Percentiles rank a stretch among this genome's conserved stretches.
Conservation (phyloP, 2,113 vertebrate species). For the Bujurquina vittata region DNA sequence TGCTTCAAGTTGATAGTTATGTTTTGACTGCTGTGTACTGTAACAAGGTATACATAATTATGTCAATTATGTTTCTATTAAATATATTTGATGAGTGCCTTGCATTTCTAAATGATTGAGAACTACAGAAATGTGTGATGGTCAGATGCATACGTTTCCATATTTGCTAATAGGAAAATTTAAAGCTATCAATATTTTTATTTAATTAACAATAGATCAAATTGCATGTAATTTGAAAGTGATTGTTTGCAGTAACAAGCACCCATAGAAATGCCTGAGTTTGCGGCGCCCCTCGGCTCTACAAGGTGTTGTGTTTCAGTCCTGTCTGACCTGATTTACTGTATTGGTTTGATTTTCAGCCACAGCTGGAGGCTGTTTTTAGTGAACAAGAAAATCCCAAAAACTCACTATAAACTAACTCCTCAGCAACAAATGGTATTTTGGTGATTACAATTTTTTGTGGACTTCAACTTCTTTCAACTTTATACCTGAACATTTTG, state of each 20-base stretch:
- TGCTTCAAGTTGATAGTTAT: neutral
- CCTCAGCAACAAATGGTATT: neutral
- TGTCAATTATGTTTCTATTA: neutral
- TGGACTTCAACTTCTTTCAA: neutral
- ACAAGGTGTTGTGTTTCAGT: neutral
- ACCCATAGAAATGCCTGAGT: neutral
- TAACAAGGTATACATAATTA: neutral
- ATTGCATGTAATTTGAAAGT: neutral
- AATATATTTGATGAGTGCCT: no score
- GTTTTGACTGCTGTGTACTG: neutral
- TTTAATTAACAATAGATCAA: neutral
- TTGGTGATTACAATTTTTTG: neutral
- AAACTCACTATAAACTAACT: neutral
- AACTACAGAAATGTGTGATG: neutral
- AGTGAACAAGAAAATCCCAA: neutral
- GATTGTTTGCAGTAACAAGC: neutral
- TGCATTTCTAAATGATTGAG: neutral
- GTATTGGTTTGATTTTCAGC: neutral
- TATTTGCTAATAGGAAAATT: neutral
- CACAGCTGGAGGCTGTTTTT: neutral
- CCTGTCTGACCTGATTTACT: neutral
- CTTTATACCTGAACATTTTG: no score
- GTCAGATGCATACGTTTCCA: neutral
- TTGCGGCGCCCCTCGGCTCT: neutral
- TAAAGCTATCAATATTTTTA: neutral